A percentile compares a stretch with the other conserved stretches of the same genome.
These are phyloP conservation scores for Xenopus borealis DNA, from an alignment of 2,113 vertebrate species.

Conservation along the genomic window DNA sequence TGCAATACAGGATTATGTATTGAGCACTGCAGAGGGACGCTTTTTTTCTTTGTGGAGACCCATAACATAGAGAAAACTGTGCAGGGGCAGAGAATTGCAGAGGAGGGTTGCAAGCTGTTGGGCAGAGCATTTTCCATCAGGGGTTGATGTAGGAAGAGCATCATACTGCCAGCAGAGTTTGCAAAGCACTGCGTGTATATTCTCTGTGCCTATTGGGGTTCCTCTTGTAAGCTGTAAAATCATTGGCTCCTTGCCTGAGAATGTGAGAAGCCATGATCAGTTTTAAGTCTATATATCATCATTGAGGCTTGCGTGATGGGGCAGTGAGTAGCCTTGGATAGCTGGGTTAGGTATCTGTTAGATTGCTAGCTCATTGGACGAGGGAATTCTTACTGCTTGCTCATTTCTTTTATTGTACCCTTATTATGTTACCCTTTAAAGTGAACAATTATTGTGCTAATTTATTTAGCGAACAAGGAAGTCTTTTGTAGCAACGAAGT, in stretches of 20 bases:
- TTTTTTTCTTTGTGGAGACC: not conserved
- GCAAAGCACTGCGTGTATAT: no score
- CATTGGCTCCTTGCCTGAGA: slow-evolving; percentile 8
- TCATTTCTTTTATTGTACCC: no score
- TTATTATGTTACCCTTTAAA: no score
- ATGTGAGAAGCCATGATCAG: not conserved
- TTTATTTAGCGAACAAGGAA: no score
- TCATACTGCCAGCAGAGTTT: not conserved
- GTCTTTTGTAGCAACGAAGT: no score
- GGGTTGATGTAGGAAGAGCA: not conserved
- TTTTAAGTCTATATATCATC: no score
- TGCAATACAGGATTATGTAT: not conserved
- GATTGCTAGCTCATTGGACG: no score
- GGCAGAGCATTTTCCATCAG: slow-evolving; percentile 7
- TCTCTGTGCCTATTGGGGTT: not conserved
- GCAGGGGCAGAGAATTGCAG: not conserved
- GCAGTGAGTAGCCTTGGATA: no score
- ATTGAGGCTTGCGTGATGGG: no score
- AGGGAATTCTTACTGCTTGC: no score
- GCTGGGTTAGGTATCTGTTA: no score
- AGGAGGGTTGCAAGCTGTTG: not conserved
- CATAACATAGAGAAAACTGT: not conserved
- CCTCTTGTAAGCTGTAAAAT: not conserved
- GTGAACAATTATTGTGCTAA: no score
- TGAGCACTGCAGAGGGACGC: slow-evolving; percentile 9